Evolutionary conservation across 2,113 vertebrate genomes (phyloP), one percentile per base, ranked within the genome.

Genomic region (Sylvilagus bachmani): DNA sequence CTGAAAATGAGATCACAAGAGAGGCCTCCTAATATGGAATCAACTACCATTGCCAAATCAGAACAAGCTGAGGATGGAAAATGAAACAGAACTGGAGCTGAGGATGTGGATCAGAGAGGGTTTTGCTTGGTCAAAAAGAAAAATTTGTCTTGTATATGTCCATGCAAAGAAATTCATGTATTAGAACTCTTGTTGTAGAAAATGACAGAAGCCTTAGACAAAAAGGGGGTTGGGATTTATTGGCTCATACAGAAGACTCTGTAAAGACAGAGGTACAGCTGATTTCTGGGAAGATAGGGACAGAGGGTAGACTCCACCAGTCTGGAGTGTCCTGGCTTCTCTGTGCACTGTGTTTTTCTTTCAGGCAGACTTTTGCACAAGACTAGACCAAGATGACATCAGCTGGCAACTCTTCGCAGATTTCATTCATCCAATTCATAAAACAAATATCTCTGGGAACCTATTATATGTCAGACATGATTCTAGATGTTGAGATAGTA

Each of bases 121-220:
- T 86, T 82, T 61, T 33, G 61, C 31, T 67, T 74, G 62, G 66
- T 64, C 55, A 62, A 90, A 94, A 93, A 31, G 49, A 27, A 80
- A 90, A 92, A 86, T 87, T 79, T 78, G 64, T 62, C 36, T 75
- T 69, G 5, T 44, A 6, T 44, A 64, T 27, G 19, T 66, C 29
- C n/a, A 29, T 5, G 29, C 49, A 79, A 61, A 73, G 73, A 85
- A 1, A 10, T 29, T 80, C 61, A 62, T 22, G 3, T 74, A 49
- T 81, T 70, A 92, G 55, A 77, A n/a, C 67, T 64, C 58, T 83
- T 33, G 4, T 49, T n/a, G 22, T 77, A 10, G 21, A 5, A 86
- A 74, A 84, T 78, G 64, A 38, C 21, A 44, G 87, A 91, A 44
- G 19, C 19, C 1, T 44, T 44, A 44, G 44, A 44, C 44, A 44